A percentile compares a stretch with the other conserved stretches of the same genome.
These are phyloP conservation scores for Noctua pronuba DNA, from an alignment of 2,888 invertebrate species.

Conservation along the genomic window DNA sequence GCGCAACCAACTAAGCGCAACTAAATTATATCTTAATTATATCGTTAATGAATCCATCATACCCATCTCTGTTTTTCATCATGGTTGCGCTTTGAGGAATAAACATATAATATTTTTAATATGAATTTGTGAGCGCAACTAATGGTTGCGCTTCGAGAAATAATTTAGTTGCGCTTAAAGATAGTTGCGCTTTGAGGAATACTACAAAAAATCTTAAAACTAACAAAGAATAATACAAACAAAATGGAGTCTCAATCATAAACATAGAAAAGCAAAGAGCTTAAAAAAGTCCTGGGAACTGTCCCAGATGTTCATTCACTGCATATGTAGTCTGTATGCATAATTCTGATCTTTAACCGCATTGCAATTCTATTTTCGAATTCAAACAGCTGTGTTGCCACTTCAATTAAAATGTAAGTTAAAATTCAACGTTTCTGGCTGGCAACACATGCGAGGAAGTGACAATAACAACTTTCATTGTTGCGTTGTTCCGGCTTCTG, in stretches of 20 bases:
- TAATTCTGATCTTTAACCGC: conserved; percentile 30
- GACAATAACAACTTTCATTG: conserved; percentile 47
- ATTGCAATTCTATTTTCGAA: conserved; percentile 29
- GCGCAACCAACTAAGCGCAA: no score
- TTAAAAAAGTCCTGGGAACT: neutral
- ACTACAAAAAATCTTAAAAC: neutral
- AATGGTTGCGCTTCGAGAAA: no score
- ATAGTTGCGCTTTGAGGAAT: no score
- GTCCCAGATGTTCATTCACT: conserved; percentile 15
- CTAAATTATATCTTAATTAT: no score
- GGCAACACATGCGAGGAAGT: conserved; percentile 42
- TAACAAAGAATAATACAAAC: neutral
- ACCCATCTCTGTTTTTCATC: no score
- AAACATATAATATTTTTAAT: no score
- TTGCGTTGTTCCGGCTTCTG: conserved; percentile 30
- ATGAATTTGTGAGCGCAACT: no score
- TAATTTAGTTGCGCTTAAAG: no score
- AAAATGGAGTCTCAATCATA: neutral
- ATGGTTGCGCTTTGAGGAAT: no score
- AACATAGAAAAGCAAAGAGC: neutral
- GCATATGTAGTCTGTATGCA: conserved; percentile 24
- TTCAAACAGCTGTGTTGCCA: conserved; percentile 25
- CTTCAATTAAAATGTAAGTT: conserved; percentile 36
- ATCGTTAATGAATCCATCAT: no score
- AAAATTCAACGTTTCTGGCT: conserved; percentile 32